phyloP scores from a whole-genome alignment of 2,113 vertebrate genomes.

The Manacus vitellinus region DNA sequence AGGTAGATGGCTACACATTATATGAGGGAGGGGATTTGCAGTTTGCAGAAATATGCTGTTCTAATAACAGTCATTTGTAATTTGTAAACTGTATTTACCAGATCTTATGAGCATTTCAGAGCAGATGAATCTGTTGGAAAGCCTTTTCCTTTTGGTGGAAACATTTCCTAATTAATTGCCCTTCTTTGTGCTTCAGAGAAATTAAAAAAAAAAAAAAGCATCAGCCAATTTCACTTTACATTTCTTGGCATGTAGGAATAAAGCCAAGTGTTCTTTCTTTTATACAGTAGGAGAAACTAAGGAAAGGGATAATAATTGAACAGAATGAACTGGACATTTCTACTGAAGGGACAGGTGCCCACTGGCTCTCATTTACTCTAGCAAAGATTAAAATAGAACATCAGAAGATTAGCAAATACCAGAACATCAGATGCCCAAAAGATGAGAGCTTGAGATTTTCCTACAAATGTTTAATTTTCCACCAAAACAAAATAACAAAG shows the following conservation, averaged over 20 bases:
- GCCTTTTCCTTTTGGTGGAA: background rate
- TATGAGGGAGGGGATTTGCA: background rate
- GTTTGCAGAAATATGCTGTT: background rate
- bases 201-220: background rate
- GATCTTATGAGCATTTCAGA: background rate
- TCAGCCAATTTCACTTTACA: background rate
- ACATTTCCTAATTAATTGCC: background rate
- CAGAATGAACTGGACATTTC: background rate
- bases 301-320: background rate
- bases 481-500: background rate
- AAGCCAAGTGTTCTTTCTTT: background rate
- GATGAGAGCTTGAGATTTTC: background rate
- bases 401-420: background rate
- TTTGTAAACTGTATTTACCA: conserved; percentile 3
- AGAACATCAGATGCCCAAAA: background rate
- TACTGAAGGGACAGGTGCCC: background rate
- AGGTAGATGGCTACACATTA: background rate
- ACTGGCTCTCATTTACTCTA: background rate
- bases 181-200: background rate
- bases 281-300: background rate
- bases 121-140: background rate
- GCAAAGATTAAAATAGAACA: background rate
- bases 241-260: background rate
- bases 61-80: background rate
- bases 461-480: background rate